Conservation (phyloP, 2,797 vertebrate genomes). For the Luscinia luscinia region DNA sequence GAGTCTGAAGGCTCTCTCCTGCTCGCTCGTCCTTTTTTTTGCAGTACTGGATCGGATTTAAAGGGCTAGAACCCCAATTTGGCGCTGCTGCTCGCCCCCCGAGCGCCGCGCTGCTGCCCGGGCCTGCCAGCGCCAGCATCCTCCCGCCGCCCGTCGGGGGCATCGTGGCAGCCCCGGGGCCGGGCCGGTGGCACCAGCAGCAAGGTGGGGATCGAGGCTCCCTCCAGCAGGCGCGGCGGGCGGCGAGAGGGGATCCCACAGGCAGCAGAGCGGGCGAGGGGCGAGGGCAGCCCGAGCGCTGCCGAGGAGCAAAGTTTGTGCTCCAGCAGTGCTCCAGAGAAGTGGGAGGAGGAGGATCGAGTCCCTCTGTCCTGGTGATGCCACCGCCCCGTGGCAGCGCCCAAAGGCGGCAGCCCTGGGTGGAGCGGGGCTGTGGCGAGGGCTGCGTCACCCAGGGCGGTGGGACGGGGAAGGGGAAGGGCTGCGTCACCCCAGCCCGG, state of each 20-base stretch:
- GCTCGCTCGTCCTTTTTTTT: constrained; percentile 63
- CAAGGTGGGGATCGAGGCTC: neutral
- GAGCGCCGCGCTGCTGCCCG: neutral
- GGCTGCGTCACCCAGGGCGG: neutral
- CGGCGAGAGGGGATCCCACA: neutral
- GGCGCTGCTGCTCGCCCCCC: constrained; percentile 22
- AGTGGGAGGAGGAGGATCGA: neutral
- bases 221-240: neutral
- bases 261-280: neutral
- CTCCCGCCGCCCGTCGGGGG: neutral
- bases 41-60: constrained; percentile 77
- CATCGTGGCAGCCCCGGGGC: neutral
- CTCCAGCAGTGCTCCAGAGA: neutral
- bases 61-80: constrained; percentile 79
- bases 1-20: constrained; percentile 75
- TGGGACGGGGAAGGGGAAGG: neutral
- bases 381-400: neutral
- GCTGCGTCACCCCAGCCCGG: neutral
- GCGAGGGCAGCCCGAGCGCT: neutral
- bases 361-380: neutral
- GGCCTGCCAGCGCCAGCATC: constrained; percentile 2
- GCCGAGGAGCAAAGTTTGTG: neutral
- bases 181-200: neutral
- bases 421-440: neutral
- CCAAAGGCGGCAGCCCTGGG: neutral